phyloP scores from a whole-genome alignment of 2,797 vertebrate species.

The Champsocephalus gunnari region DNA sequence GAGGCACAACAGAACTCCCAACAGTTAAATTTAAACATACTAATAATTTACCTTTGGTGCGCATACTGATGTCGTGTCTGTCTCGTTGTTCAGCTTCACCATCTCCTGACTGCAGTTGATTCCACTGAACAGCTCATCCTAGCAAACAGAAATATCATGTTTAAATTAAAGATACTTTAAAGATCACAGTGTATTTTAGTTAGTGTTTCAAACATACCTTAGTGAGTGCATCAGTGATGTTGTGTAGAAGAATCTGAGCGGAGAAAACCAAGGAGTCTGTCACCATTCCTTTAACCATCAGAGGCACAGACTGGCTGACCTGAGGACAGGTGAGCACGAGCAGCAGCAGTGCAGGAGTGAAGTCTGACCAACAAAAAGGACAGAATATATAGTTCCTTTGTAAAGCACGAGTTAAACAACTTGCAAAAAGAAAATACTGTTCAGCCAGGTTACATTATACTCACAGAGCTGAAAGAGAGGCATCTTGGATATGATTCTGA shows the following conservation, averaged over 20 bases:
- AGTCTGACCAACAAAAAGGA: constrained; percentile 41
- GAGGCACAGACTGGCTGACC: constrained; percentile 51
- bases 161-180: neutral
- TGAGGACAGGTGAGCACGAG: constrained; percentile 52
- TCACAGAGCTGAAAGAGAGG: constrained; percentile 70
- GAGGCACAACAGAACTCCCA: neutral
- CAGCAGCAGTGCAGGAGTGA: constrained; percentile 54
- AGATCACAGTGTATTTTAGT: neutral
- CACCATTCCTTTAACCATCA: neutral
- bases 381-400: neutral
- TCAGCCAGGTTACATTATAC: constrained; percentile 45
- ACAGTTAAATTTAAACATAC: neutral
- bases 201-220: constrained; percentile 38
- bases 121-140: constrained; percentile 77
- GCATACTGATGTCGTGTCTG: constrained; percentile 68
- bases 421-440: neutral
- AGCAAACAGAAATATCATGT: neutral
- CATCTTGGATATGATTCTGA: constrained; percentile 59
- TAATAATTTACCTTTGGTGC: constrained; percentile 66
- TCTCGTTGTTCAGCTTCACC: constrained; percentile 64
- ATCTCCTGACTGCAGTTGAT: constrained; percentile 73
- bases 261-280: constrained; percentile 55
- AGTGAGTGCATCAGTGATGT: constrained; percentile 58
- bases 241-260: constrained; percentile 64
- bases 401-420: neutral